phyloP scores from a whole-genome alignment of 92 coral and sea anemone species.

The Zoanthus sansibaricus region DNA sequence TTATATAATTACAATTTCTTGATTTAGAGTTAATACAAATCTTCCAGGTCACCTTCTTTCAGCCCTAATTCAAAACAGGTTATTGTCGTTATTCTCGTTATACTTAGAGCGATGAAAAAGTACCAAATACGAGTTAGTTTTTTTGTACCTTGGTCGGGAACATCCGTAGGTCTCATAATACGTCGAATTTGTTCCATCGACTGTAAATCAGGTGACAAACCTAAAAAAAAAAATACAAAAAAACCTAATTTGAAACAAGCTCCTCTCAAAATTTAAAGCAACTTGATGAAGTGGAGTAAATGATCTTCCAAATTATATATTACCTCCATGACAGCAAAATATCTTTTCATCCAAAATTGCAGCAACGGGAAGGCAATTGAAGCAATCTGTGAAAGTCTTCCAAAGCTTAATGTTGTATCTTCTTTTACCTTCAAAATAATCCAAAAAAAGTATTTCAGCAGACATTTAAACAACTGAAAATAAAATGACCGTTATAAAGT shows the following conservation, averaged over 20 bases:
- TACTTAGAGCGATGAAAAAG: neutral
- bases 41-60: neutral
- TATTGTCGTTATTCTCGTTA: no score
- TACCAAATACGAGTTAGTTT: neutral
- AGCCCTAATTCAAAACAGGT: neutral
- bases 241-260: neutral
- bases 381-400: conserved; percentile 99
- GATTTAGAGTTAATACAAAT: conserved; percentile 11
- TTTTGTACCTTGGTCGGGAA: conserved; percentile 95
- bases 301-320: neutral
- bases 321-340: conserved; percentile 99
- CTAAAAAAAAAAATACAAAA: conserved; percentile 46
- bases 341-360: conserved; percentile 98
- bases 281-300: neutral
- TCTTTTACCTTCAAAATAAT: conserved; percentile 84
- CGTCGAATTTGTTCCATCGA: conserved; percentile 99
- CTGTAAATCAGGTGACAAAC: conserved; percentile 96
- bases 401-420: conserved; percentile 96
- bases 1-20: conserved; percentile 7
- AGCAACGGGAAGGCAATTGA: conserved; percentile 97
- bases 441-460: neutral
- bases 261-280: neutral
- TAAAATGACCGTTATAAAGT: conserved; percentile 7
- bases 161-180: conserved; percentile 98
- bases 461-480: neutral